Conservation (phyloP, 2,797 vertebrate genomes). For the Graptemys geographica region DNA sequence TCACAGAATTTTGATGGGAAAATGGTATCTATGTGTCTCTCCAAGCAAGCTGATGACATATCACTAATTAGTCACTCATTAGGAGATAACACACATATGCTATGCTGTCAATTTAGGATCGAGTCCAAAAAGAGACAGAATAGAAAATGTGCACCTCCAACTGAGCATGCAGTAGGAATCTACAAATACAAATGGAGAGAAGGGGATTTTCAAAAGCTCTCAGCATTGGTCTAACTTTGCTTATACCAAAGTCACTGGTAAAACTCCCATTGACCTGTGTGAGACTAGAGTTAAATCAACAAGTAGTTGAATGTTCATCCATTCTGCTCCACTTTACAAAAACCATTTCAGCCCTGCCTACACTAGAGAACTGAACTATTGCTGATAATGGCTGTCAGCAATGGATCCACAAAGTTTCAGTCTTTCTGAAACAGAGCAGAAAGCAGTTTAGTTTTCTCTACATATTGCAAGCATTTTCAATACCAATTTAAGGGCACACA, state of each 20-base stretch:
- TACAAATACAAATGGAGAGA: background rate
- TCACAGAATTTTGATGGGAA: constrained; percentile 36
- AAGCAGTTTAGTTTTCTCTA: background rate
- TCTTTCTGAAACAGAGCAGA: no score
- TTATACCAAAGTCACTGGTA: background rate
- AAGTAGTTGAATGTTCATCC: no score
- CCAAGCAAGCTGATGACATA: background rate
- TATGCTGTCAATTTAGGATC: accelerated
- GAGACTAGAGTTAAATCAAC: background rate
- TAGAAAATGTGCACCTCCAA: background rate
- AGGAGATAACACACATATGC: background rate
- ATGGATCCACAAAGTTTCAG: no score
- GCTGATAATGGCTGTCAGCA: no score
- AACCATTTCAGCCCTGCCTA: no score
- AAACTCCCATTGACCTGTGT: background rate
- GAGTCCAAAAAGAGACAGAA: background rate
- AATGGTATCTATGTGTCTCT: background rate
- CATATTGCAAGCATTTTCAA: accelerated
- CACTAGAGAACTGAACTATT: no score
- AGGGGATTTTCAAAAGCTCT: no score
- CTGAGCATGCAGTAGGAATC: background rate
- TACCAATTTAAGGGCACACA: background rate
- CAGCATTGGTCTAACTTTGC: no score
- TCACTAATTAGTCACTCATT: background rate
- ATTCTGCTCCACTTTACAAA: no score